Base-by-base conservation (phyloP, 2,888 invertebrate species). In the Cantharis lateralis region DNA sequence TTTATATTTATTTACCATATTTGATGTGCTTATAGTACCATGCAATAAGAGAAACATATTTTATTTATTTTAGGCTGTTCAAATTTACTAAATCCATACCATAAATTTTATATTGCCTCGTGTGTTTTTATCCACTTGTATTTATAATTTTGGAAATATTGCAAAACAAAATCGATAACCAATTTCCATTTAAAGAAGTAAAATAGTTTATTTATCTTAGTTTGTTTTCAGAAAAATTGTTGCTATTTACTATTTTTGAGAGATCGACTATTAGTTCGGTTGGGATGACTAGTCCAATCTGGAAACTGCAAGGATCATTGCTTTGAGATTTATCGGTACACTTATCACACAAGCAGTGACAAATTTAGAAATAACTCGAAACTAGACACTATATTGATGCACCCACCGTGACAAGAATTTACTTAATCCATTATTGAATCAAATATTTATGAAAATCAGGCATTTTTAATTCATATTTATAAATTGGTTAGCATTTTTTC, bases 231-330 rank as follows among this genome's bases (percentile, higher is more conserved):
- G 20, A 20, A 66, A 66, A 20, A 66, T 66, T 66, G 24, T 24
- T 20, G 24, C 64, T 66, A 24, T 66, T 66, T 66, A 66, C 16
- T 66, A 20, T n/a, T 66, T 66, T 66, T 66, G 18, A n/a, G 15
- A 66, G 24, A 66, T 66, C 64, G 64, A 66, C 16, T 66, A 66
- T 66, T 66, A 66, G 64, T 20, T 20, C 64, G 64, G 64, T 66
- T 24, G 64, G 64, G 24, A 66, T 24, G 64, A 66, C 64, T 66
- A 20, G 18, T 66, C 64, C 64, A 66, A 66, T 66, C 64, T 66
- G 64, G 32, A 74, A 74, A 63, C 70, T 62, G 18, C 63, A 74
- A 74, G 70, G 74, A 74, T 74, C 74, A 74, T 74, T 74, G 70
- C 74, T 32, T 64, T 13, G 63, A 64, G 74, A 74, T 74, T 74